Evolutionary conservation across 1,140 invertebrate genomes (phyloP).

Genomic region (Coenobita brevimanus): DNA sequence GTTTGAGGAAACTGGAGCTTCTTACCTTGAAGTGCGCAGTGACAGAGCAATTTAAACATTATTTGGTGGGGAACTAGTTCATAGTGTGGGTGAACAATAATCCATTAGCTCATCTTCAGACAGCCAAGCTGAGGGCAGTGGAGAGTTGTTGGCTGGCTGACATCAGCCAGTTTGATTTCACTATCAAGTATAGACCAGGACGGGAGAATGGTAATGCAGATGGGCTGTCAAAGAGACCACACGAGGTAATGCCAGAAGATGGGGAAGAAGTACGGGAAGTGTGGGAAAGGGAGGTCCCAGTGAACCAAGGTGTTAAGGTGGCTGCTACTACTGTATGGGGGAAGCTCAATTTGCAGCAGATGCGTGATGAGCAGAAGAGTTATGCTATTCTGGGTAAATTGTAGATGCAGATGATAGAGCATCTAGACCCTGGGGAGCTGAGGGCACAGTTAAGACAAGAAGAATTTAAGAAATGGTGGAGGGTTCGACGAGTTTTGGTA

Average conservation of each 20-base stretch:
- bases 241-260: not conserved
- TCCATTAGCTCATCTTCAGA: not conserved
- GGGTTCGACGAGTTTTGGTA: not conserved
- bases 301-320: no score
- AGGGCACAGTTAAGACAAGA: not conserved
- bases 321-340: no score
- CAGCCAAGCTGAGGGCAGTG: not conserved
- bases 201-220: not conserved
- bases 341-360: no score
- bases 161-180: not conserved
- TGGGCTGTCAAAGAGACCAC: not conserved
- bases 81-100: constrained; percentile 5
- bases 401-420: no score
- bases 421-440: no score
- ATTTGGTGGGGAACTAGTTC: constrained; percentile 5
- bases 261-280: not conserved
- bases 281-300: not conserved
- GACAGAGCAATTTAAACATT: not conserved
- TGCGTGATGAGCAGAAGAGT: no score
- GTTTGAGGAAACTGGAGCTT: constrained; percentile 19
- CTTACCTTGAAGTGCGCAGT: no score
- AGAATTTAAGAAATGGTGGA: constrained; percentile 1
- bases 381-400: no score
- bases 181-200: not conserved
- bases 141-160: not conserved